phyloP scores from a whole-genome alignment of 2,113 vertebrate genomes.

The Alligator mississippiensis region DNA sequence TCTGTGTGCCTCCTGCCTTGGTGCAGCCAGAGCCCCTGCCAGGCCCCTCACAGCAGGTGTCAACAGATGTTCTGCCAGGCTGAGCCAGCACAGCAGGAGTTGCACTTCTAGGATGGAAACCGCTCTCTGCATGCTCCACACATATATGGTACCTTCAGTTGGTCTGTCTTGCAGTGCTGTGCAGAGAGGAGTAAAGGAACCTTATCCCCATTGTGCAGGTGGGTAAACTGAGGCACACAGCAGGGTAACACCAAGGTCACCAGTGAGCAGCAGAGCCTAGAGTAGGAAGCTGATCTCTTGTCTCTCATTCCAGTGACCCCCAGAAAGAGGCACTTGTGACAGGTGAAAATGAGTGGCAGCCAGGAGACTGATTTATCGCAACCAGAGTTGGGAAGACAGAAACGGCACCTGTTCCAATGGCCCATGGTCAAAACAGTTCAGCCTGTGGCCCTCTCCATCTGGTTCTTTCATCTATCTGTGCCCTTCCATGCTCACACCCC shows the following conservation, averaged over 20 bases:
- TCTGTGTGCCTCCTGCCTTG: not conserved
- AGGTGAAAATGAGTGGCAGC: not conserved
- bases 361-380: not conserved
- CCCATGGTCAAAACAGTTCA: not conserved
- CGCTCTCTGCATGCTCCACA: not conserved
- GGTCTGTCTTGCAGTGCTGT: too few relatives aligned
- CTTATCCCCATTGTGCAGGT: not conserved
- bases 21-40: not conserved
- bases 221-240: not conserved
- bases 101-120: not conserved
- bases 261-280: not conserved
- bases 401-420: not conserved
- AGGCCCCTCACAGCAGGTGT: not conserved
- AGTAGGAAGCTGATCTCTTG: too few relatives aligned
- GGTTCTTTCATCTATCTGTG: not conserved
- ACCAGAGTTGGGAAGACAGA: not conserved
- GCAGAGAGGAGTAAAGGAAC: not conserved
- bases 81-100: not conserved
- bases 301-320: not conserved
- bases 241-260: too few relatives aligned
- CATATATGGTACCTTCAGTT: not conserved
- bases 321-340: not conserved
- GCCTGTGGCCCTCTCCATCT: not conserved
- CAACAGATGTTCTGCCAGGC: not conserved
- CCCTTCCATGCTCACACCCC: not conserved